These are phyloP conservation scores for Melipona quadrifasciata DNA, from an alignment of 1,140 invertebrate species.

Conservation along the genomic window DNA sequence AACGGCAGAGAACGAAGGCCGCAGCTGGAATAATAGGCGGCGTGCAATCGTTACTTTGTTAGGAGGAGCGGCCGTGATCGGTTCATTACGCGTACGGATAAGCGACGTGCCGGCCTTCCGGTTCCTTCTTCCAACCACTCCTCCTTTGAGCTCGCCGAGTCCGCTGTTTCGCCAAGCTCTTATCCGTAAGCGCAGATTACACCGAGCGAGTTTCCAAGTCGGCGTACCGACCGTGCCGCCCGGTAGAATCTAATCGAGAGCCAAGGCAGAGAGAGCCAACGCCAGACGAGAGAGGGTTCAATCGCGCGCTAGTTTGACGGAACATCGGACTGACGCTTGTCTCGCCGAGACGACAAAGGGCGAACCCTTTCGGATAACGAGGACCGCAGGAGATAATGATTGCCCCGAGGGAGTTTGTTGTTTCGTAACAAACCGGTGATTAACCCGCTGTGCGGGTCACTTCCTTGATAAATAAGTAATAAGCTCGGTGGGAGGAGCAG, in stretches of 20 bases:
- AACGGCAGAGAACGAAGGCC: background rate
- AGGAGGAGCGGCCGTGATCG: background rate
- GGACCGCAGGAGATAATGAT: background rate
- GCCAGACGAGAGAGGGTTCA: conserved; percentile 17
- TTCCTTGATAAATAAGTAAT: background rate
- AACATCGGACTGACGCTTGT: conserved; percentile 15
- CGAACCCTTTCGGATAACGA: background rate
- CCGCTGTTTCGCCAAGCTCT: conserved; percentile 42
- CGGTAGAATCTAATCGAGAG: conserved; percentile 39
- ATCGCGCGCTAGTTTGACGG: conserved; percentile 25
- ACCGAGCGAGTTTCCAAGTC: conserved; percentile 40
- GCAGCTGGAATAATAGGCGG: conserved; percentile 22
- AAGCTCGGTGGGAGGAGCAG: too few relatives aligned
- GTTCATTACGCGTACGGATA: conserved; percentile 27
- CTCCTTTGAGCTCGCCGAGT: conserved; percentile 20
- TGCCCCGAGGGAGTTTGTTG: background rate
- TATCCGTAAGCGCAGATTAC: conserved; percentile 39
- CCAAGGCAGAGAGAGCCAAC: conserved; percentile 26
- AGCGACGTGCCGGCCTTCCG: background rate
- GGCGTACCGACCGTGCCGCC: background rate
- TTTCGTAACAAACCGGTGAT: background rate
- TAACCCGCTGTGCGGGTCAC: background rate
- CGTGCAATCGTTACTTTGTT: conserved; percentile 38
- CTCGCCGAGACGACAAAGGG: background rate
- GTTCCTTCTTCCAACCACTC: conserved; percentile 29